A percentile compares a stretch with the other conserved stretches of the same genome.
These are phyloP conservation scores for Nephrotoma appendiculata DNA, from an alignment of 2,888 invertebrate genomes.

Conservation along the genomic window DNA sequence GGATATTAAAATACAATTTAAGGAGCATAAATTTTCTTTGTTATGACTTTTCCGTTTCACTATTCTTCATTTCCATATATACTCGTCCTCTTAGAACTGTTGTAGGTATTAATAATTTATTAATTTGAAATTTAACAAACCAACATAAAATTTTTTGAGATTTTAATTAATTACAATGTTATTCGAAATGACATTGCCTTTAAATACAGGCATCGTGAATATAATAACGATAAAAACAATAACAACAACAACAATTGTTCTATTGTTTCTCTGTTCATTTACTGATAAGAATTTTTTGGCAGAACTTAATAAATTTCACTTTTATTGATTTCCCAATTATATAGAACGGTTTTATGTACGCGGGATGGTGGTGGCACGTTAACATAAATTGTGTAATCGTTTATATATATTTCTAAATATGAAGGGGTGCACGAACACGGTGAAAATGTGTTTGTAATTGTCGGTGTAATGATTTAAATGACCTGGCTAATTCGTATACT, in stretches of 20 bases:
- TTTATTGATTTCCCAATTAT: not conserved
- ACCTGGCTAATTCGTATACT: not conserved
- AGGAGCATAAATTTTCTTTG: too few species aligned
- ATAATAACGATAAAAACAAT: not conserved
- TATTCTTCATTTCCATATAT: too few species aligned
- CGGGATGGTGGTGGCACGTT: not conserved
- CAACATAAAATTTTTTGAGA: not conserved
- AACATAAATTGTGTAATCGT: not conserved
- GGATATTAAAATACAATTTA: too few species aligned
- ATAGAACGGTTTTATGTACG: not conserved
- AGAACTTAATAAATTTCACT: not conserved
- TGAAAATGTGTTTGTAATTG: not conserved
- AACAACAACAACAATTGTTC: not conserved
- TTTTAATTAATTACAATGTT: not conserved
- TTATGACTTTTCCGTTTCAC: too few species aligned
- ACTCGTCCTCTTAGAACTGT: not conserved
- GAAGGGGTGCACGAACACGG: not conserved
- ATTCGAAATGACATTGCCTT: not conserved
- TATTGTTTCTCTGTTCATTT: not conserved
- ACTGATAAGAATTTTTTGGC: not conserved
- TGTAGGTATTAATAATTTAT: not conserved
- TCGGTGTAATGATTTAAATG: not conserved
- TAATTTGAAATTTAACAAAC: not conserved
- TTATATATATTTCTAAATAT: not conserved
- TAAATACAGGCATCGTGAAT: not conserved